Evolutionary conservation across 2,888 invertebrate genomes (phyloP), one percentile per base, ranked within the genome.

Genomic region (Tetranychus piercei): DNA sequence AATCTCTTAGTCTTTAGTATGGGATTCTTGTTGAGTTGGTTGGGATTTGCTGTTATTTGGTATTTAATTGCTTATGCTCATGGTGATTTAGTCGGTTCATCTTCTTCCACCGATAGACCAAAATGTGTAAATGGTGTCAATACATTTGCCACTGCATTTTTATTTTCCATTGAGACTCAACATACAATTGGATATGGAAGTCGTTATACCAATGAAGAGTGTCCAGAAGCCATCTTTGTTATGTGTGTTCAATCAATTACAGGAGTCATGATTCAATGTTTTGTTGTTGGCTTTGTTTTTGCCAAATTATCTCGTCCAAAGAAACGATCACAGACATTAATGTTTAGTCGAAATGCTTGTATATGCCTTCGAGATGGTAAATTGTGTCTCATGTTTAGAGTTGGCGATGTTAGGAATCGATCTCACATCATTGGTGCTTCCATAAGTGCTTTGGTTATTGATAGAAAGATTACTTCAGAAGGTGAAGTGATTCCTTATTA

Each of bases 391-490:
- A 90, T 95, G 90, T 94, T 95, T 84, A 88, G 95, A 67, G 94
- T 95, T 43, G 95, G 94, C 44, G 95, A 95, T 84, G 94, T 95
- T 94, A 87, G 95, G 79, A 83, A 78, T 44, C 91, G 90, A 84
- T 94, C 93, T 75, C 96, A 96, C 84, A 94, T 97, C 80, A 94
- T 97, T 79, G 96, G 96, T 84, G 95, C 97, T 75, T 94, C 95
- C 84, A 91, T 96, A 75, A 86, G 94, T 81, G 94, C 94, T 74
- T 92, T 95, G 83, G 87, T 97, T 82, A 95, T 97, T 81, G 89
- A 91, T 82, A 73, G 77, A 55, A 79, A 79, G 87, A 90, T 93
- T 82, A 89, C 86, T 0, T 80, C 81, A 75, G 96, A 96, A 83
- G 95, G 96, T 44, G 96, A 97, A 83, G 85, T 91, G 75, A 84